Conservation (phyloP, 2,113 vertebrate genomes). For the Anoura caudifer region DNA sequence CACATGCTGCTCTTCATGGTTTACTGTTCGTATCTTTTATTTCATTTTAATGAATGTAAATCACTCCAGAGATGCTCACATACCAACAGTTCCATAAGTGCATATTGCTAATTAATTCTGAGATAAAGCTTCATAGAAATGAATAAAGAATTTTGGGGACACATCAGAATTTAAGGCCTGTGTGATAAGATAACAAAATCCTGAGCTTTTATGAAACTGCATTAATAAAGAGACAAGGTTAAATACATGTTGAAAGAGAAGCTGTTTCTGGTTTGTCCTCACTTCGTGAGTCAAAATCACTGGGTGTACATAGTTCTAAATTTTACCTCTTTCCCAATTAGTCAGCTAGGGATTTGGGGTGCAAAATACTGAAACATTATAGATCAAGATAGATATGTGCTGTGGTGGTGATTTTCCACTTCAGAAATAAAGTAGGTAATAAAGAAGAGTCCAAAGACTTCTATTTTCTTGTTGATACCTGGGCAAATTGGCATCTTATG, state of each 20-base stretch:
- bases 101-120: constrained; percentile 36
- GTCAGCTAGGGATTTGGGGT: not conserved
- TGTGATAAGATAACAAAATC: not conserved
- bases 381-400: not conserved
- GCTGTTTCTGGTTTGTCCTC: not conserved
- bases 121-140: not conserved
- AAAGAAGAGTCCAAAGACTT: not conserved
- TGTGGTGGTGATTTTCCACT: not conserved
- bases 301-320: not conserved
- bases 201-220: not conserved
- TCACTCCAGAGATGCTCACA: not conserved
- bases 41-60: constrained; percentile 48
- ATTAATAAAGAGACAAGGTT: not conserved
- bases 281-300: not conserved
- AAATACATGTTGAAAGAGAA: not conserved
- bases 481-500: not conserved
- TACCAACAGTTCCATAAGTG: not conserved
- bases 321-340: not conserved
- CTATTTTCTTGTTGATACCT: not conserved
- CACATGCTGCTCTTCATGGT: constrained; percentile 37
- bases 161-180: not conserved
- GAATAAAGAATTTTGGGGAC: not conserved
- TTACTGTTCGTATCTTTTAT: constrained; percentile 39
- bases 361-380: not conserved
- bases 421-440: not conserved